Conservation (phyloP, 2,113 vertebrate species). For the Anseranas semipalmata region DNA sequence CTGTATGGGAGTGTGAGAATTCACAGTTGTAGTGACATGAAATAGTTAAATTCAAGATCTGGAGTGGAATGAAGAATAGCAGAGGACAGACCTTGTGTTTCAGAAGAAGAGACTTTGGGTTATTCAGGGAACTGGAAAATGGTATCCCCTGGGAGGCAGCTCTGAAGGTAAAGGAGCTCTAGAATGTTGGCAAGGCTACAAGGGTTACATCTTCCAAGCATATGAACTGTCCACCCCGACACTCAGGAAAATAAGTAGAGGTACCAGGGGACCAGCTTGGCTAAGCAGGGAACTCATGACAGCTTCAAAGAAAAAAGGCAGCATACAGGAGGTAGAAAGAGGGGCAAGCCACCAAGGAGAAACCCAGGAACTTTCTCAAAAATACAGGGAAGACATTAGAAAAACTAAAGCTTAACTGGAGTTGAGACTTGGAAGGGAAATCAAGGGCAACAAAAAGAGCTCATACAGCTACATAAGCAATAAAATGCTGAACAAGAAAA, state of each 20-base stretch:
- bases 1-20: neutral
- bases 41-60: neutral
- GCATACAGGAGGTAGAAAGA: neutral
- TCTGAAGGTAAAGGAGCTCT: neutral
- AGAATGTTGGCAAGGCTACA: neutral
- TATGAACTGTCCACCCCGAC: too few species aligned
- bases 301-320: neutral
- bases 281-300: neutral
- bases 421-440: neutral
- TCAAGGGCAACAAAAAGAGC: neutral
- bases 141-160: neutral
- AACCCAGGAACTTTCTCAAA: neutral
- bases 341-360: neutral
- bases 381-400: neutral
- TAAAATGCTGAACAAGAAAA: neutral
- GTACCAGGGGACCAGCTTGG: neutral
- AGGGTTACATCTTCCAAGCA: neutral
- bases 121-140: neutral
- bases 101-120: neutral
- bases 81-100: neutral
- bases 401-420: neutral
- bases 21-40: neutral
- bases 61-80: neutral
- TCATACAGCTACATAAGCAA: neutral
- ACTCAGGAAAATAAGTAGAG: neutral